Base-by-base conservation (phyloP, 2,888 invertebrate genomes). In the Acanthosoma haemorrhoidale region DNA sequence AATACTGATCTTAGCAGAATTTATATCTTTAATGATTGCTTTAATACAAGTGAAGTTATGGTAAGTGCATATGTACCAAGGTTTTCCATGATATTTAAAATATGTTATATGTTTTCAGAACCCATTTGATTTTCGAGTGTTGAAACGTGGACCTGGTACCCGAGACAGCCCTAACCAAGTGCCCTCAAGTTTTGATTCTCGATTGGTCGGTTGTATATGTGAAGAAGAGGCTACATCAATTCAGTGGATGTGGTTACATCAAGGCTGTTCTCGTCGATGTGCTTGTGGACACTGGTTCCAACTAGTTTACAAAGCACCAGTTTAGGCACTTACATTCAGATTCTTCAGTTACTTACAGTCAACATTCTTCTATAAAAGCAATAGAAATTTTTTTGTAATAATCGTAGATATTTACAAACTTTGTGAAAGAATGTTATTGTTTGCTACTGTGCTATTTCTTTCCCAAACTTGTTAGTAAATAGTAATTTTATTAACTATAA, bases 201-300 rank as follows among this genome's bases (percentile, higher is more conserved):
- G 97, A 77, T 86, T 97, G 4, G 67, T 67, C 75, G 97, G 97
- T 73, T 98, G 98, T 82, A 87, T 96, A 81, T 98, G 97, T 80
- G 94, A 97, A 81, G 95, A 96, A 81, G 97, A 97, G 79, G 87
- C 93, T 66, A 88, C 91, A 69, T 84, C 87, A 73, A 87, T 98
- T 75, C 91, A 89, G 79, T 98, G 95, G 94, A 94, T 97, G 89
- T 94, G 95, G 91, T 82, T 98, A 77, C 90, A 96, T 80, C 86
- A 89, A 83, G 96, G 92, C 39, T 87, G 88, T 76, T 89, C 94
- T 72, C 92, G 91, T 79, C 88, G 96, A 77, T 98, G 97, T 79
- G 92, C 92, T 79, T 98, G 98, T 80, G 98, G 98, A 70, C 89
- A 96, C 80, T 96, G 94, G 94, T 97, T 95, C 84, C 93, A 94